Evolutionary conservation across 1,140 invertebrate species (phyloP).

Genomic region (Homalodisca vitripennis): DNA sequence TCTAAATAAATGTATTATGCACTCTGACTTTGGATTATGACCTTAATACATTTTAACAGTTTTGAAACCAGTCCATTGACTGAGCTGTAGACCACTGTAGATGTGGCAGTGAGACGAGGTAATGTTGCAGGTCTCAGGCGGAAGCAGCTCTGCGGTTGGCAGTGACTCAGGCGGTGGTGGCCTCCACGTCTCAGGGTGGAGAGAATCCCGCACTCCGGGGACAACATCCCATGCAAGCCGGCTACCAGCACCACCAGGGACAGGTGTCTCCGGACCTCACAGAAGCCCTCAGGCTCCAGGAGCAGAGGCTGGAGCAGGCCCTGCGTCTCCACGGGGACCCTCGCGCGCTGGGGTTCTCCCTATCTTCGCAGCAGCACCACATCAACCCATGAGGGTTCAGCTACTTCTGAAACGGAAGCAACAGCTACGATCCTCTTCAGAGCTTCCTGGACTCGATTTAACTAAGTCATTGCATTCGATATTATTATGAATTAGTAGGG

Average conservation of each 20-base stretch:
- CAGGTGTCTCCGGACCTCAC: slow-evolving; percentile 57
- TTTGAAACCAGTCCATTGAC: too few species aligned
- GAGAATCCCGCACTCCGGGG: slow-evolving; percentile 23
- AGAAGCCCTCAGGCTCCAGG: slow-evolving; percentile 74
- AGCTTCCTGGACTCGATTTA: slow-evolving; percentile 34
- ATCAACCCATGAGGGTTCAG: slow-evolving; percentile 43
- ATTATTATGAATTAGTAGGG: background rate
- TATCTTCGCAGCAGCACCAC: slow-evolving; percentile 44
- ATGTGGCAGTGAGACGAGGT: too few species aligned
- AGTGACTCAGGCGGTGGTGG: slow-evolving; percentile 60
- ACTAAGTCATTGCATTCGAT: slow-evolving; percentile 8
- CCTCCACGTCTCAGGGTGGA: slow-evolving; percentile 39
- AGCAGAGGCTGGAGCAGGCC: slow-evolving; percentile 78
- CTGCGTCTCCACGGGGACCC: slow-evolving; percentile 71
- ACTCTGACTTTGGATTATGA: too few species aligned
- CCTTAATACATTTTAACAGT: too few species aligned
- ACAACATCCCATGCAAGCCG: slow-evolving; percentile 21
- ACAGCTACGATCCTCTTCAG: slow-evolving; percentile 29
- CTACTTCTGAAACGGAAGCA: slow-evolving; percentile 38
- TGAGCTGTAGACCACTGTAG: too few species aligned
- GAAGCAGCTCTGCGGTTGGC: slow-evolving; percentile 78
- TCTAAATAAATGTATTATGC: too few species aligned
- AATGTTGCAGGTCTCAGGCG: slow-evolving; percentile 60
- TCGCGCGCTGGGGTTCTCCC: slow-evolving; percentile 61
- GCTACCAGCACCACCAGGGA: slow-evolving; percentile 43